A percentile compares a stretch with the other conserved stretches of the same genome.
Conservation (phyloP, 2,797 vertebrate species). For the Oreonectes daqikongensis region DNA sequence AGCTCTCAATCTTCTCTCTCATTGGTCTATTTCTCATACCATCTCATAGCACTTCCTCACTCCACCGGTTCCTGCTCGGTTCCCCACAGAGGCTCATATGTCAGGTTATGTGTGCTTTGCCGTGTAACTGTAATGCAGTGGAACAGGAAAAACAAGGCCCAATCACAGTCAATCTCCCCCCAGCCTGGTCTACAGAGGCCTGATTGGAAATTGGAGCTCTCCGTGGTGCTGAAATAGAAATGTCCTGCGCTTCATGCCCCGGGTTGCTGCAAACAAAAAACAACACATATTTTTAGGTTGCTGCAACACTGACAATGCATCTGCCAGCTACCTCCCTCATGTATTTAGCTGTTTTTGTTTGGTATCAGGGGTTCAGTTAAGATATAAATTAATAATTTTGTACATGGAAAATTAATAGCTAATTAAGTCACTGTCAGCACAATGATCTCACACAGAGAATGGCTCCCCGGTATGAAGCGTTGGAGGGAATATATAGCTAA, state of each 20-base stretch:
- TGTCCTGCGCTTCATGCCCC: conserved; percentile 29
- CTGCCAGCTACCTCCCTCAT: conserved; percentile 23
- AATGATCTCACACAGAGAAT: conserved; percentile 39
- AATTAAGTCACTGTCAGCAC: conserved; percentile 47
- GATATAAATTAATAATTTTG: conserved; percentile 55
- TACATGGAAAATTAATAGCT: conserved; percentile 57
- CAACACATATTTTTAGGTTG: conserved; percentile 48
- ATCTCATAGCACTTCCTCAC: conserved; percentile 12
- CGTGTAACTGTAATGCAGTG: conserved; percentile 48
- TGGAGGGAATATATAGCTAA: conserved; percentile 27
- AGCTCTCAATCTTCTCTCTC: not conserved
- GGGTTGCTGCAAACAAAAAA: conserved; percentile 37
- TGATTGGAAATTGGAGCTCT: conserved; percentile 59
- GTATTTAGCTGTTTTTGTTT: conserved; percentile 43
- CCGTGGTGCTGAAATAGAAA: conserved; percentile 52
- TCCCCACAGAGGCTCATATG: conserved; percentile 33
- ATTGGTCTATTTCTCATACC: conserved; percentile 5
- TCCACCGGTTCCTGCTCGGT: conserved; percentile 8
- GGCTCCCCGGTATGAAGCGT: conserved; percentile 24
- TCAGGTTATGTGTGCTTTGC: conserved; percentile 46
- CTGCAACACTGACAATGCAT: conserved; percentile 32
- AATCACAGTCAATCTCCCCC: conserved; percentile 57
- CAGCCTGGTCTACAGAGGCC: conserved; percentile 26
- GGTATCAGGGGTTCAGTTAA: conserved; percentile 54
- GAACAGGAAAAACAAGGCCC: conserved; percentile 55